phyloP scores from a whole-genome alignment of 2,797 vertebrate species.

The Poecilia picta region DNA sequence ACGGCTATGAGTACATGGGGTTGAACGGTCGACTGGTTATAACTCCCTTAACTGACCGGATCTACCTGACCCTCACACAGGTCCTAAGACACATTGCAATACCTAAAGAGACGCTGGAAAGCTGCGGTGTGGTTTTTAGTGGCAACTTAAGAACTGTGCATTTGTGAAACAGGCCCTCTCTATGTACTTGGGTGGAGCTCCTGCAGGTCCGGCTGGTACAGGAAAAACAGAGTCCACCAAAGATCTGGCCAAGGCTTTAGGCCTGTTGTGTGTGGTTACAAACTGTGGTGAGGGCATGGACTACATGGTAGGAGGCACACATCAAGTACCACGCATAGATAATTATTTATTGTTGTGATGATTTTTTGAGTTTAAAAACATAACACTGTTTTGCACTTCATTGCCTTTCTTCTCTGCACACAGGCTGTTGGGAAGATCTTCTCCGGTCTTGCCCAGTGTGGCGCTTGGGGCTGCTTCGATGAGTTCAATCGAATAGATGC shows the following conservation, averaged over 20 bases:
- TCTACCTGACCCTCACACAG: constrained; percentile 98
- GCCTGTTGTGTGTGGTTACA: constrained; percentile 94
- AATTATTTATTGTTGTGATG: background rate
- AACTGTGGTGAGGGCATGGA: constrained; percentile 99
- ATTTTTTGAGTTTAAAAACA: background rate
- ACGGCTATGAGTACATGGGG: constrained; percentile 99
- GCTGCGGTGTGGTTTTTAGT: constrained; percentile 1
- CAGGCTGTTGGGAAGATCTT: constrained; percentile 97
- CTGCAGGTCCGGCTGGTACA: constrained; percentile 94
- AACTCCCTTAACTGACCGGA: constrained; percentile 95
- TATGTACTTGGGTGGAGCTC: constrained; percentile 97
- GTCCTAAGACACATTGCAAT: constrained; percentile 61
- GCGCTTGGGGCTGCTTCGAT: constrained; percentile 98
- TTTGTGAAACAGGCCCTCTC: constrained; percentile 88
- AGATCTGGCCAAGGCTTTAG: constrained; percentile 96
- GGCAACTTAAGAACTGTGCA: background rate
- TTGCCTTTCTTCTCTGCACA: constrained; percentile 18
- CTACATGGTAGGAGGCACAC: constrained; percentile 85
- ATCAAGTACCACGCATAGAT: background rate
- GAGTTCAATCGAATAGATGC: constrained; percentile 98
- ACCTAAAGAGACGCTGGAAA: background rate
- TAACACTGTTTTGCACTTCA: background rate
- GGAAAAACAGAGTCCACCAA: constrained; percentile 98
- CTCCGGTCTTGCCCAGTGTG: constrained; percentile 94
- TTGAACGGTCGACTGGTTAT: constrained; percentile 95